These are phyloP conservation scores for Leptopilina clavipes DNA, from an alignment of 1,140 invertebrate genomes.

Conservation along the genomic window DNA sequence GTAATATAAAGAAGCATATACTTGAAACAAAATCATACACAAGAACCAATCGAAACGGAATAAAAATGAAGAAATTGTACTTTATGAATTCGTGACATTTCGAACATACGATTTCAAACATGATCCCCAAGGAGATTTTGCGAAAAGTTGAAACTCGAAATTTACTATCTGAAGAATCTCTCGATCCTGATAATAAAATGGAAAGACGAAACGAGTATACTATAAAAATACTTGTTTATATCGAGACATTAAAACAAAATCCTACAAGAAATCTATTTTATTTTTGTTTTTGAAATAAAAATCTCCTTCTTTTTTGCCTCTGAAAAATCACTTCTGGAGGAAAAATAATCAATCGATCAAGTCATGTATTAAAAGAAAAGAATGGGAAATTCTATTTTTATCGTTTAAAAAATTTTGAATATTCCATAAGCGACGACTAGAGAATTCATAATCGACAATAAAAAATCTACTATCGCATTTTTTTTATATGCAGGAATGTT, in stretches of 20 bases:
- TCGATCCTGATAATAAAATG: not conserved
- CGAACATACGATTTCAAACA: not conserved
- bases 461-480: too few species aligned
- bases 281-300: not conserved
- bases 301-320: not conserved
- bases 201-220: not conserved
- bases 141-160: not conserved
- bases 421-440: not conserved
- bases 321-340: not conserved
- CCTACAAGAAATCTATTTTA: not conserved
- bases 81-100: not conserved
- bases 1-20: too few species aligned
- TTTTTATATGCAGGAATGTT: too few species aligned
- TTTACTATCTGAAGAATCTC: constrained; percentile 4
- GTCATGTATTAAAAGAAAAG: not conserved
- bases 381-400: not conserved
- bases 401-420: not conserved
- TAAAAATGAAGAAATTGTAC: not conserved
- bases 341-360: constrained; percentile 6
- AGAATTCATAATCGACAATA: too few species aligned
- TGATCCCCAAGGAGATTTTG: not conserved
- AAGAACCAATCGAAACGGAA: too few species aligned
- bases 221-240: constrained; percentile 5
- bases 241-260: too few species aligned
- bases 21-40: too few species aligned